Evolutionary conservation across 1,140 invertebrate species (phyloP).

Genomic region (Ips typographus): DNA sequence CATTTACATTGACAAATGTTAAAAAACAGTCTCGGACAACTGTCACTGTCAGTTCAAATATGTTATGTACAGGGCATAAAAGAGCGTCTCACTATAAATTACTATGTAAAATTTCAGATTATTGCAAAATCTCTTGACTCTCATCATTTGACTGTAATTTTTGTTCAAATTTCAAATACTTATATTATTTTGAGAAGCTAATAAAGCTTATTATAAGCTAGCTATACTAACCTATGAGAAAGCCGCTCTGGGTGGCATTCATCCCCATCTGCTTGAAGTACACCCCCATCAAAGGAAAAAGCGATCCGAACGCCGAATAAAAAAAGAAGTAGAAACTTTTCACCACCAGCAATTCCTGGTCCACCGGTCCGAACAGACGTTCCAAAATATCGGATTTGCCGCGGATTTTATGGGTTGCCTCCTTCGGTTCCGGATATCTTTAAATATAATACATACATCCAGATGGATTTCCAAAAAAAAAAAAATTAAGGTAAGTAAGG

Average conservation of each 20-base stretch:
- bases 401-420: slow-evolving; percentile 85
- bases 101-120: too few species aligned
- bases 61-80: too few species aligned
- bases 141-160: too few species aligned
- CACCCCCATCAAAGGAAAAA: slow-evolving; percentile 97
- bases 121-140: too few species aligned
- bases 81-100: too few species aligned
- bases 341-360: slow-evolving; percentile 87
- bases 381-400: slow-evolving; percentile 82
- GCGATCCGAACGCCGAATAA: slow-evolving; percentile 96
- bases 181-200: background rate
- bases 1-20: too few species aligned
- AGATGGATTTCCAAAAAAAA: background rate
- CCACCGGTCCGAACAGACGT: slow-evolving; percentile 78
- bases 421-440: slow-evolving; percentile 78
- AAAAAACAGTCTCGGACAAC: too few species aligned
- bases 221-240: slow-evolving; percentile 66
- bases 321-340: slow-evolving; percentile 99
- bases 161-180: too few species aligned
- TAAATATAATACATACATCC: background rate
- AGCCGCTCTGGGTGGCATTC: slow-evolving; percentile 92
- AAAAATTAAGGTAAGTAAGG: background rate
- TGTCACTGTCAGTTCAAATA: too few species aligned
- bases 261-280: slow-evolving; percentile 99
- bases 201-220: background rate